Evolutionary conservation across 92 coral and sea anemone species (phyloP).

Genomic region (Umimayanthus kanabou): DNA sequence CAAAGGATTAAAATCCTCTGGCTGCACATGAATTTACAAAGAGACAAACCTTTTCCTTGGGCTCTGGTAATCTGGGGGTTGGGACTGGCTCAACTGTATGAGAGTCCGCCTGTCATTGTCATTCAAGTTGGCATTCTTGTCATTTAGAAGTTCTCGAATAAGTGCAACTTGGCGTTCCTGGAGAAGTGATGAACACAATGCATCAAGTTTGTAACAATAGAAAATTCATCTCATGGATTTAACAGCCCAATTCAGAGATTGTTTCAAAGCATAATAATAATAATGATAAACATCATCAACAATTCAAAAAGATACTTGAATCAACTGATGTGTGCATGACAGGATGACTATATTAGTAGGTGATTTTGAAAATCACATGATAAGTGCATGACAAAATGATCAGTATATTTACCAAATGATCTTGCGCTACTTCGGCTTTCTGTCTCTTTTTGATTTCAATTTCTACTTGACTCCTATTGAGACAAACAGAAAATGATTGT

Average conservation of each 20-base stretch:
- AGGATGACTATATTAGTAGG: neutral
- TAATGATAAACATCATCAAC: neutral
- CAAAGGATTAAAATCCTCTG: too few relatives aligned
- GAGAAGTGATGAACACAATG: neutral
- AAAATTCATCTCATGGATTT: neutral
- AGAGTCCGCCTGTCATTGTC: slow-evolving; percentile 92
- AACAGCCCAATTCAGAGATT: neutral
- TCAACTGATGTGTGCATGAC: too few relatives aligned
- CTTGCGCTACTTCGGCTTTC: slow-evolving; percentile 94
- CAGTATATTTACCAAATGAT: slow-evolving; percentile 78
- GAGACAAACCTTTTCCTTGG: slow-evolving; percentile 82
- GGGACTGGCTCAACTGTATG: slow-evolving; percentile 85
- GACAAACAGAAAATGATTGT: neutral
- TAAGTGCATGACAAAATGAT: neutral
- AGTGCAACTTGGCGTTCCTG: slow-evolving; percentile 97
- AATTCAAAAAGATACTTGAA: neutral
- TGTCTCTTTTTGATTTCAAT: slow-evolving; percentile 89
- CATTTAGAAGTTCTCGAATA: slow-evolving; percentile 88
- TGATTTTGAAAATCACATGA: neutral
- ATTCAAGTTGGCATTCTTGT: slow-evolving; percentile 88
- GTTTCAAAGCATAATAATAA: neutral
- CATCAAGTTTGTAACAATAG: neutral
- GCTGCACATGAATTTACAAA: neutral
- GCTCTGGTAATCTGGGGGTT: slow-evolving; percentile 69
- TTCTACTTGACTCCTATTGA: slow-evolving; percentile 81